Evolutionary conservation across 92 coral and sea anemone genomes (phyloP).

Genomic region (Porites lobata): DNA sequence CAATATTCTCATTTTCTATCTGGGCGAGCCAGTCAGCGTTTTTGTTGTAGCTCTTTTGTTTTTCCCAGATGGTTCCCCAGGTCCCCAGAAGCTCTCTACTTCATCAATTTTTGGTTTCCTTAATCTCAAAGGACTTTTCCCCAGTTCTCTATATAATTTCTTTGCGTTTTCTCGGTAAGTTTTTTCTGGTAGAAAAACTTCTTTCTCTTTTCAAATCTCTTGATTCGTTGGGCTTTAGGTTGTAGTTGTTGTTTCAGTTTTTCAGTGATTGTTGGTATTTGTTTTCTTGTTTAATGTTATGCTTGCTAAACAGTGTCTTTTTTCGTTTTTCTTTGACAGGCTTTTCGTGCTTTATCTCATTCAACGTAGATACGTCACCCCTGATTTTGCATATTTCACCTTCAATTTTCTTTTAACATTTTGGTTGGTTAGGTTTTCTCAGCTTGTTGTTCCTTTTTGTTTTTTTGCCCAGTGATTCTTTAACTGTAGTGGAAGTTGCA

Average conservation of each 20-base stretch:
- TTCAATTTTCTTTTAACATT: slow-evolving; percentile 37
- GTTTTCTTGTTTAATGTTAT: neutral
- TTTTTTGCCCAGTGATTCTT: no score
- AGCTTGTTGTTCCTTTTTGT: slow-evolving; percentile 1
- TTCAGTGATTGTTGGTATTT: no score
- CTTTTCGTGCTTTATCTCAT: slow-evolving; percentile 24
- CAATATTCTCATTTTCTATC: slow-evolving; percentile 6
- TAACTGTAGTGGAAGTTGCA: neutral
- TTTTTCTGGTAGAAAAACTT: slow-evolving; percentile 15
- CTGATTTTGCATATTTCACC: slow-evolving; percentile 14
- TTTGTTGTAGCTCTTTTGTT: slow-evolving; percentile 26
- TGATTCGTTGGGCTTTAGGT: slow-evolving; percentile 12
- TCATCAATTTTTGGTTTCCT: slow-evolving; percentile 15
- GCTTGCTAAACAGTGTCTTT: slow-evolving; percentile 21
- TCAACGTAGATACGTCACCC: slow-evolving; percentile 27
- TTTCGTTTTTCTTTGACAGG: slow-evolving; percentile 2
- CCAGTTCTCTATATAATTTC: slow-evolving; percentile 26
- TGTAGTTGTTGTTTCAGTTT: neutral
- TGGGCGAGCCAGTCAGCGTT: slow-evolving; percentile 21
- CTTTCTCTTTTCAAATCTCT: slow-evolving; percentile 21
- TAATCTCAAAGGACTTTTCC: slow-evolving; percentile 7
- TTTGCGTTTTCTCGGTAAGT: slow-evolving; percentile 28
- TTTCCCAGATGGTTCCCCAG: slow-evolving; percentile 36
- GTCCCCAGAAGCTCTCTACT: slow-evolving; percentile 9
- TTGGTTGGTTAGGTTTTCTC: slow-evolving; percentile 11